Evolutionary conservation across 2,888 invertebrate genomes (phyloP).

Genomic region (Ommatoiulus sabulosus): DNA sequence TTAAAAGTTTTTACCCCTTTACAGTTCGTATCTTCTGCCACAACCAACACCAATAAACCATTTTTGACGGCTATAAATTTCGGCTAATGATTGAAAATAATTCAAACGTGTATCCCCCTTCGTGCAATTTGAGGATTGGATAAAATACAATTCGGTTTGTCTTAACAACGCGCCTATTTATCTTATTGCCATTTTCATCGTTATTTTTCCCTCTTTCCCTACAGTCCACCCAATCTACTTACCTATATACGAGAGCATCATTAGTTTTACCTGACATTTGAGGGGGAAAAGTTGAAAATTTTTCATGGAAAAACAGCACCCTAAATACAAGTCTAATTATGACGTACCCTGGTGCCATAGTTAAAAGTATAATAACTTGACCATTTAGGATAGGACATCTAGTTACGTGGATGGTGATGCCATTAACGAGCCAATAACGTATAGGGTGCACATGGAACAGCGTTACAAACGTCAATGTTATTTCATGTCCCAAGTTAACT

Average conservation of each 20-base stretch:
- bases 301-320: slow-evolving; percentile 18
- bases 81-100: slow-evolving; percentile 9
- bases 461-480: too few relatives aligned
- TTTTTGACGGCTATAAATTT: slow-evolving; percentile 45
- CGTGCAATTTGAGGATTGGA: slow-evolving; percentile 35
- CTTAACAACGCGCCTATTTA: slow-evolving; percentile 42
- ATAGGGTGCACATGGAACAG: too few relatives aligned
- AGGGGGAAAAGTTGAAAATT: background rate
- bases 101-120: slow-evolving; percentile 29
- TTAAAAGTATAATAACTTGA: too few relatives aligned
- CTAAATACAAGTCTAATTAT: background rate
- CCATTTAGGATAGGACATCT: too few relatives aligned
- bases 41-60: slow-evolving; percentile 5
- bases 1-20: background rate
- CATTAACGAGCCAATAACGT: too few relatives aligned
- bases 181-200: slow-evolving; percentile 15
- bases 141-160: slow-evolving; percentile 10
- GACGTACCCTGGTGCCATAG: background rate
- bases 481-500: too few relatives aligned
- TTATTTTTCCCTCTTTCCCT: background rate
- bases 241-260: slow-evolving; percentile 19
- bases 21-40: background rate
- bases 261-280: slow-evolving; percentile 35
- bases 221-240: slow-evolving; percentile 22
- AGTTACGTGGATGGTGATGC: too few relatives aligned